phyloP scores from a whole-genome alignment of 2,888 invertebrate genomes.

The Plutella xylostella region DNA sequence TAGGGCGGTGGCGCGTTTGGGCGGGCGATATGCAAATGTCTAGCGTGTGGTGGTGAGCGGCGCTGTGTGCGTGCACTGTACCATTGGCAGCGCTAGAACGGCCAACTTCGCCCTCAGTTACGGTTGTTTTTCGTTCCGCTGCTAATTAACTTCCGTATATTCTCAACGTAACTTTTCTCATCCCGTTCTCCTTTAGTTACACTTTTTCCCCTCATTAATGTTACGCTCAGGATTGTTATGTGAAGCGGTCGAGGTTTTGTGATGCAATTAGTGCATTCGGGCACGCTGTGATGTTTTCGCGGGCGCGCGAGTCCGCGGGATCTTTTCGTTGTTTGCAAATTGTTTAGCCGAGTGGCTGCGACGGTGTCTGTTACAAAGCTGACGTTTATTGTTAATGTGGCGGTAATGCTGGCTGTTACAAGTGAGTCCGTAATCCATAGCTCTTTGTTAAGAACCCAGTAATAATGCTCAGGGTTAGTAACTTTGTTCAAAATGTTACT shows the following conservation, averaged over 20 bases:
- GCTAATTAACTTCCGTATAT: conserved; percentile 70
- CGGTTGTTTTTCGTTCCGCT: conserved; percentile 71
- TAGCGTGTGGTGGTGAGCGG: conserved; percentile 47
- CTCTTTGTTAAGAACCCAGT: conserved; percentile 38
- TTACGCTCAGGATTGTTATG: conserved; percentile 43
- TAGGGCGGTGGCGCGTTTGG: conserved; percentile 66
- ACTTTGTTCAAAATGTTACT: conserved; percentile 58
- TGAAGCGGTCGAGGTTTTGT: conserved; percentile 55
- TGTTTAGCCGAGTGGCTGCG: no score
- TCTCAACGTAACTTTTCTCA: conserved; percentile 69
- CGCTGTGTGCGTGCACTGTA: conserved; percentile 61
- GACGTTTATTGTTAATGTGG: conserved; percentile 47
- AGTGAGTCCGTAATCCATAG: conserved; percentile 39
- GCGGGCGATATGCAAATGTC: conserved; percentile 72
- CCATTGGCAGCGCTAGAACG: conserved; percentile 69
- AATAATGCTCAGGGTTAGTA: conserved; percentile 41
- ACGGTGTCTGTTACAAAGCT: conserved; percentile 26
- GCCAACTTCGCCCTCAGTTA: conserved; percentile 70
- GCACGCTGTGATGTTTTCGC: conserved; percentile 27
- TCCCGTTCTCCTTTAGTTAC: conserved; percentile 43
- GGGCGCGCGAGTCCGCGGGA: conserved; percentile 25
- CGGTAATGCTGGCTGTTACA: conserved; percentile 38
- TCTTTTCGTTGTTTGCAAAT: conserved; percentile 1
- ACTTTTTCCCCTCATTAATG: conserved; percentile 36
- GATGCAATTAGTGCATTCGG: conserved; percentile 26